These are phyloP conservation scores for Ceratina calcarata DNA, from an alignment of 1,140 invertebrate species.

Conservation along the genomic window DNA sequence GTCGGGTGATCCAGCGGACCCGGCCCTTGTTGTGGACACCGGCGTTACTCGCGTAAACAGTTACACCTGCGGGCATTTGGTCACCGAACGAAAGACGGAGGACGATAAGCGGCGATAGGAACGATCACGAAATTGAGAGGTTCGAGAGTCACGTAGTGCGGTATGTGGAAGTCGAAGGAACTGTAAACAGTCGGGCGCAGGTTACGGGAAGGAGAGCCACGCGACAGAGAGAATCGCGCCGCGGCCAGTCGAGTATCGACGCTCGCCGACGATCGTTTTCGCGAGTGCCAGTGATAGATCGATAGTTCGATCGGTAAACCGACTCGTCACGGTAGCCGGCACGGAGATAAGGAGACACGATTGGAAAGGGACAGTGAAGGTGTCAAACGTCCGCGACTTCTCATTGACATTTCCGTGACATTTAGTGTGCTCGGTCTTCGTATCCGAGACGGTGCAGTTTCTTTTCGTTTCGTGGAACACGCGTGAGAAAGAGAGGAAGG, in stretches of 20 bases:
- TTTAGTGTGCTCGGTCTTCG: constrained; percentile 52
- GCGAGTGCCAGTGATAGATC: constrained; percentile 3
- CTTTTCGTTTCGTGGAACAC: constrained; percentile 55
- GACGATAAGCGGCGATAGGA: constrained; percentile 8
- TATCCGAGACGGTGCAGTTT: constrained; percentile 39
- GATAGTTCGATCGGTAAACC: not conserved
- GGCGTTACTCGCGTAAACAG: not conserved
- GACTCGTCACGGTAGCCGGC: not conserved
- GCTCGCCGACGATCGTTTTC: not conserved
- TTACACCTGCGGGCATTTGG: too few species aligned
- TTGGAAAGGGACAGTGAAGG: constrained; percentile 63
- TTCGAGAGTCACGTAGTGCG: not conserved
- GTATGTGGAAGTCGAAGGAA: constrained; percentile 12
- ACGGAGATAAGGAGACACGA: not conserved
- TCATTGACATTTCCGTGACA: constrained; percentile 72
- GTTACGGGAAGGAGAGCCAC: not conserved
- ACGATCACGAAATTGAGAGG: constrained; percentile 4
- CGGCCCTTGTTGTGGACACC: not conserved
- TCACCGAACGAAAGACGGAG: too few species aligned
- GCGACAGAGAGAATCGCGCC: not conserved
- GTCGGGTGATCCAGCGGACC: constrained; percentile 7
- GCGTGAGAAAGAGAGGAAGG: constrained; percentile 11
- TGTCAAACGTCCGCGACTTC: constrained; percentile 64
- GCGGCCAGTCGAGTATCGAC: not conserved
- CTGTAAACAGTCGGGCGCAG: not conserved